phyloP scores from a whole-genome alignment of 2,888 invertebrate species.

The Yponomeuta cagnagella region DNA sequence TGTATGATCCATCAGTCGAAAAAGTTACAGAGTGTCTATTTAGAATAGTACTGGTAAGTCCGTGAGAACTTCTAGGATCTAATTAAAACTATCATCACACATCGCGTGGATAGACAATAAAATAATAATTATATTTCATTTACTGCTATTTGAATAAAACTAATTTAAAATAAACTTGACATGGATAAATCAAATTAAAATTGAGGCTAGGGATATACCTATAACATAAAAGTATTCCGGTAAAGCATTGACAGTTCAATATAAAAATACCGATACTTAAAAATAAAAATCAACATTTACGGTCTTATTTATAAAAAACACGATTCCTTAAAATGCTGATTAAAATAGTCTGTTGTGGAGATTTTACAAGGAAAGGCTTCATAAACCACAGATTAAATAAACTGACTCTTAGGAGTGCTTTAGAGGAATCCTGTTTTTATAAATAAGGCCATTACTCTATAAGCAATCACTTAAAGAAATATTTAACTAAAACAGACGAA shows the following conservation, averaged over 20 bases:
- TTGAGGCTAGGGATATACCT: not conserved
- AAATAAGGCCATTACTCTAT: not conserved
- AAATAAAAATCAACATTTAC: constrained; percentile 5
- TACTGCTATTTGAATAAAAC: not conserved
- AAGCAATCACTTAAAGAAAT: constrained; percentile 8
- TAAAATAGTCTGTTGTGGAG: too few relatives aligned
- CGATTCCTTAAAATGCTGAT: too few relatives aligned
- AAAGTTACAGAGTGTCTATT: not conserved
- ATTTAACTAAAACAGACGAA: constrained; percentile 3
- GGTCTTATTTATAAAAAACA: too few relatives aligned
- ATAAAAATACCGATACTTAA: constrained; percentile 7
- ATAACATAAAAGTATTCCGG: not conserved
- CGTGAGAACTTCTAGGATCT: not conserved
- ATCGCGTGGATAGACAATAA: not conserved
- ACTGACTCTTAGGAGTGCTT: too few relatives aligned
- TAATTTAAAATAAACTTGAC: not conserved
- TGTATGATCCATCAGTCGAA: constrained; percentile 8
- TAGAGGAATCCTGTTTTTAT: too few relatives aligned
- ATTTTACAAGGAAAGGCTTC: too few relatives aligned
- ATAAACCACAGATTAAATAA: too few relatives aligned
- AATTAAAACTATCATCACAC: not conserved
- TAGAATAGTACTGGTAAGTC: not conserved
- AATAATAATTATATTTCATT: not conserved
- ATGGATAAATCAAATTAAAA: not conserved
- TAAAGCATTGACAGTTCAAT: not conserved